phyloP scores from a whole-genome alignment of 2,888 invertebrate genomes.

The Odontocolon sp. region DNA sequence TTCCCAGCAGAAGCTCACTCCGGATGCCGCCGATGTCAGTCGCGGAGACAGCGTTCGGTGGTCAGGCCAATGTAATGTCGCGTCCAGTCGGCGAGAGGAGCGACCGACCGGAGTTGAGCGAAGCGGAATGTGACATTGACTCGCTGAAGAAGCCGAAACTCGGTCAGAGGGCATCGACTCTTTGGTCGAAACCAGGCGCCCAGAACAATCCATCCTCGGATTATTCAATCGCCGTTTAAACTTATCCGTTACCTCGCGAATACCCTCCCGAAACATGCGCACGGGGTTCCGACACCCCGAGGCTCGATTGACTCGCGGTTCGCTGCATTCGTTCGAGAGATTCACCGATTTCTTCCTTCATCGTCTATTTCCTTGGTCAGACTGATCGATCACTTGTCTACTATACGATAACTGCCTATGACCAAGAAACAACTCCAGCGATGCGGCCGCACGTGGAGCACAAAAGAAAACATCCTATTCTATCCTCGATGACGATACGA shows the following conservation, averaged over 20 bases:
- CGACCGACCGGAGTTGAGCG: conserved; percentile 85
- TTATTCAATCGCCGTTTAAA: conserved; percentile 89
- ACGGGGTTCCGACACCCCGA: neutral
- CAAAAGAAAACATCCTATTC: conserved; percentile 21
- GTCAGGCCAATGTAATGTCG: conserved; percentile 66
- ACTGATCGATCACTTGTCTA: conserved; percentile 41
- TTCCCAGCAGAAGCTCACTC: conserved; percentile 82
- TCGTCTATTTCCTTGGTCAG: conserved; percentile 39
- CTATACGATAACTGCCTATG: conserved; percentile 52
- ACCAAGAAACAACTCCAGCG: conserved; percentile 33
- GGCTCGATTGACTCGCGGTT: conserved; percentile 29
- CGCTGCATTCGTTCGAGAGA: conserved; percentile 40
- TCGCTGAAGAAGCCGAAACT: conserved; percentile 88
- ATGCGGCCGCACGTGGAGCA: neutral
- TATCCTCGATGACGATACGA: neutral
- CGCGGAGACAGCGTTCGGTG: conserved; percentile 83
- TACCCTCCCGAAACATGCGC: conserved; percentile 1
- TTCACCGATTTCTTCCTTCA: conserved; percentile 17
- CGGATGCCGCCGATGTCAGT: conserved; percentile 85
- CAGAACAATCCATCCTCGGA: conserved; percentile 86
- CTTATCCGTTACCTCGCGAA: conserved; percentile 19
- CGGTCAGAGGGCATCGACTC: conserved; percentile 85
- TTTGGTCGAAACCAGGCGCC: conserved; percentile 86
- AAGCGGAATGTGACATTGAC: conserved; percentile 89
- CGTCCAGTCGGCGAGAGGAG: conserved; percentile 76